phyloP scores from a whole-genome alignment of 2,888 invertebrate genomes.

The Lasioglossum lativentre region DNA sequence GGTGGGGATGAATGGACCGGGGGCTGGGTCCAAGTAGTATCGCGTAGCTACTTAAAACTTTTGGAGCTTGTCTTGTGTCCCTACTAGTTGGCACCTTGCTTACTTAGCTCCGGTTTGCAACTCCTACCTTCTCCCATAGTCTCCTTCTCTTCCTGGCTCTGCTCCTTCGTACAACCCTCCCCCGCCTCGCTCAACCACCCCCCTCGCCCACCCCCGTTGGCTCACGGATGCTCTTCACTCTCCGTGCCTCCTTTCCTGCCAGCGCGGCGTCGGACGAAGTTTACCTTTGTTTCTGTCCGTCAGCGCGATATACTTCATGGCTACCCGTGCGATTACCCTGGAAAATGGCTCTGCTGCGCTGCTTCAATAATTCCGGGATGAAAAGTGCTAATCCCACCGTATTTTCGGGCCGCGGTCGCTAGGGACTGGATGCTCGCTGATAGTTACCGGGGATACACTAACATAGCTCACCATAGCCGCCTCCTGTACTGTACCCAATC shows the following conservation, averaged over 20 bases:
- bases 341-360: slow-evolving; percentile 5
- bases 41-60: slow-evolving; percentile 70
- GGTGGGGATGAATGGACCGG: slow-evolving; percentile 28
- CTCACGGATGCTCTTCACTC: slow-evolving; percentile 22
- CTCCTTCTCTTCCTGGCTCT: slow-evolving; percentile 42
- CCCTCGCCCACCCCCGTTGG: background rate
- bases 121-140: slow-evolving; percentile 61
- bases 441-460: background rate
- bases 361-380: slow-evolving; percentile 20
- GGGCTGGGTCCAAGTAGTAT: slow-evolving; percentile 53
- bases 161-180: slow-evolving; percentile 9
- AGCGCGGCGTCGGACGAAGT: slow-evolving; percentile 77
- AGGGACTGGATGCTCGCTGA: background rate
- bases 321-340: slow-evolving; percentile 26
- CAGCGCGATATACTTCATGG: slow-evolving; percentile 67
- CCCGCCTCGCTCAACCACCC: background rate
- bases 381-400: slow-evolving; percentile 1
- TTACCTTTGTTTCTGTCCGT: slow-evolving; percentile 79
- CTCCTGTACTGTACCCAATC: background rate
- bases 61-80: slow-evolving; percentile 72
- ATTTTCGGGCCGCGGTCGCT: background rate
- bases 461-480: background rate
- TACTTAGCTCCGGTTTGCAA: slow-evolving; percentile 72
- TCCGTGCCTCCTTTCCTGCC: slow-evolving; percentile 25
- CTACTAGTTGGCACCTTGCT: slow-evolving; percentile 73